A percentile compares a stretch with the other conserved stretches of the same genome.
phyloP scores from a whole-genome alignment of 1,140 invertebrate species.

The Magallana gigas region DNA sequence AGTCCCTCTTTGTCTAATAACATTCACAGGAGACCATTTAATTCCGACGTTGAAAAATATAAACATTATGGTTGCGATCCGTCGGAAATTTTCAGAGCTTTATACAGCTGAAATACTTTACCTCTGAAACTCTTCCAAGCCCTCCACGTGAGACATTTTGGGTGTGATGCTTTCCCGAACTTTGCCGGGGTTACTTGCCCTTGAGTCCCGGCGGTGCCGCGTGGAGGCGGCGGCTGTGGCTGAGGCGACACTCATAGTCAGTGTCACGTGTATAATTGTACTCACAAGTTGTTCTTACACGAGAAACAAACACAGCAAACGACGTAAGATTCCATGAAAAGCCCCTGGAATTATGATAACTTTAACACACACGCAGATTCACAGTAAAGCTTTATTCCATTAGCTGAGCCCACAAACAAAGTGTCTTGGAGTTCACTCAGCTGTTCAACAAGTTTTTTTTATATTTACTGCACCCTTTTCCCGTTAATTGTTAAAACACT shows the following conservation, averaged over 20 bases:
- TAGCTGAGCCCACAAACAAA: neutral
- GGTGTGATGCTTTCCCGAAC: constrained; percentile 47
- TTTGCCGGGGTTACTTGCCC: constrained; percentile 22
- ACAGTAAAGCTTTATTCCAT: neutral
- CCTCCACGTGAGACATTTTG: constrained; percentile 44
- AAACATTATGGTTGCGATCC: no score
- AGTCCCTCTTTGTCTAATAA: no score
- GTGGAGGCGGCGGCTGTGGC: constrained; percentile 50
- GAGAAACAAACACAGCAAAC: neutral
- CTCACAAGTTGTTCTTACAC: neutral
- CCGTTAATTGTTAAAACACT: constrained; percentile 35
- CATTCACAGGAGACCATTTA: no score
- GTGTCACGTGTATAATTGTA: neutral
- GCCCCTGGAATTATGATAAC: neutral
- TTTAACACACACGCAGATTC: neutral
- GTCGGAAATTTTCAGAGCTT: no score
- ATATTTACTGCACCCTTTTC: constrained; percentile 14
- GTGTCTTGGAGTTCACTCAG: constrained; percentile 13
- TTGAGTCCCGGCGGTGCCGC: constrained; percentile 44
- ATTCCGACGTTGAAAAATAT: no score
- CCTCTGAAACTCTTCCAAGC: constrained; percentile 51
- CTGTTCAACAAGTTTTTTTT: constrained; percentile 17
- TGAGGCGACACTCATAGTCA: constrained; percentile 41
- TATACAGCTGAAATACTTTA: neutral
- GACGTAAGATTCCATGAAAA: constrained; percentile 7